Evolutionary conservation across 2,113 vertebrate genomes (phyloP).

Genomic region (Pteropus alecto): DNA sequence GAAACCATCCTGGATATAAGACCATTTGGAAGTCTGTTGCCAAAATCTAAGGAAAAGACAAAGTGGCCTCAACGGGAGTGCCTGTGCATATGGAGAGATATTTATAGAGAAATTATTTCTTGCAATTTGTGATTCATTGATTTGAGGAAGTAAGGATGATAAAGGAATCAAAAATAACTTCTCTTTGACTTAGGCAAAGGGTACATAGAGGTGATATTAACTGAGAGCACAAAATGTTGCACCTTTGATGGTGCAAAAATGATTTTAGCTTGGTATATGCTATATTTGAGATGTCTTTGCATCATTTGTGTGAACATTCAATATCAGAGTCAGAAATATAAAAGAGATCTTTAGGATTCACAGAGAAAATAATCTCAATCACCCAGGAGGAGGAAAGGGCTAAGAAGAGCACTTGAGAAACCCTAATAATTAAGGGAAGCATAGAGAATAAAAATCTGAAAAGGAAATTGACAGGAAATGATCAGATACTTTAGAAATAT

Average conservation of each 20-base stretch:
- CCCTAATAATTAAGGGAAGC: not conserved
- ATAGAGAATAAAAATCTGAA: not conserved
- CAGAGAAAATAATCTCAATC: not conserved
- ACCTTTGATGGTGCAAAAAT: not conserved
- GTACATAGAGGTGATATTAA: not conserved
- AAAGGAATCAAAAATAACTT: not conserved
- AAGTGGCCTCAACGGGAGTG: not conserved
- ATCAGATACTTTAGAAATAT: not conserved
- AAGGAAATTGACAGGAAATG: not conserved
- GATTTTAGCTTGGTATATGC: not conserved
- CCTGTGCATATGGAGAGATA: not conserved
- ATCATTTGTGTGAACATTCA: not conserved
- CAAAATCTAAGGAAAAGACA: not conserved
- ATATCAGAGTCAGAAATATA: not conserved
- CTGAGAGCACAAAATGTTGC: not conserved
- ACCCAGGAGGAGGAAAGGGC: not conserved
- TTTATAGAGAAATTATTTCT: not conserved
- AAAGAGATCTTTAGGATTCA: not conserved
- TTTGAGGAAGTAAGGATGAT: not conserved
- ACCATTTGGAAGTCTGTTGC: not conserved
- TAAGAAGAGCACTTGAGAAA: not conserved
- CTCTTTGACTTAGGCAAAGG: not conserved
- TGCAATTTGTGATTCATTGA: not conserved
- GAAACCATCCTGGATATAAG: not conserved
- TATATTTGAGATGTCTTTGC: not conserved